Base-by-base conservation (phyloP, 2,888 invertebrate genomes). In the Brachycybe producta region DNA sequence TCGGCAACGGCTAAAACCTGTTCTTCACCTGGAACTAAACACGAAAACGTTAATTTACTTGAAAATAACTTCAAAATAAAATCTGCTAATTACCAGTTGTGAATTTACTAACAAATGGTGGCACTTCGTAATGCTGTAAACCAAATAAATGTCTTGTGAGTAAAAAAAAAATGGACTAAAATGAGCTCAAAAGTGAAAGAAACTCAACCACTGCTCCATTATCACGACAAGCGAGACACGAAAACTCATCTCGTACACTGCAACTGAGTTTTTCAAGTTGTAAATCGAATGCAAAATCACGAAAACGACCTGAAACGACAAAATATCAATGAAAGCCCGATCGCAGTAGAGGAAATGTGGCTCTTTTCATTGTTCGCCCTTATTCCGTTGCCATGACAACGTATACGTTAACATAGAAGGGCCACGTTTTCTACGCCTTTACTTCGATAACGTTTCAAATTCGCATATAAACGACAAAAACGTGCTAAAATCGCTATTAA, bases 61-160 rank as follows among this genome's bases (percentile, higher is more conserved):
- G 3, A 26, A 2, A 45, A 11, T n/a, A 5, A 13, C 19, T 15
- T 45, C 3, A 34, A 34, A 45, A 28, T 19, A 26, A 32, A 45
- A 21, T 8, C 17, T 1, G 17, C 19, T 11, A 34, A 30, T 15
- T 34, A 32, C 45, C 40, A 21, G 8, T 3, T 13, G 40, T 19
- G 40, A 48, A 48, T 30, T 17, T 39, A 32, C 24, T 34, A 21
- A 40, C 48, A 40, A 48, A 48, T 24, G 48, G 48, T 41, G 48
- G 48, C 5, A 48, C 48, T 19, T 48, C 32, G 27, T 30, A 28
- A 3, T 5, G 17, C 48, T 48, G 19, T 42, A 17, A 19, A 27
- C 13, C n/a, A 42, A 26, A 26, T 36, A n/a, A 36, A 36, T 11
- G 19, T n/a, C n/a, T n/a, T n/a, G 19, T 11, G 8, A 36, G 15